These are phyloP conservation scores for Eupithecia exiguata DNA, from an alignment of 2,888 invertebrate species.

Conservation along the genomic window DNA sequence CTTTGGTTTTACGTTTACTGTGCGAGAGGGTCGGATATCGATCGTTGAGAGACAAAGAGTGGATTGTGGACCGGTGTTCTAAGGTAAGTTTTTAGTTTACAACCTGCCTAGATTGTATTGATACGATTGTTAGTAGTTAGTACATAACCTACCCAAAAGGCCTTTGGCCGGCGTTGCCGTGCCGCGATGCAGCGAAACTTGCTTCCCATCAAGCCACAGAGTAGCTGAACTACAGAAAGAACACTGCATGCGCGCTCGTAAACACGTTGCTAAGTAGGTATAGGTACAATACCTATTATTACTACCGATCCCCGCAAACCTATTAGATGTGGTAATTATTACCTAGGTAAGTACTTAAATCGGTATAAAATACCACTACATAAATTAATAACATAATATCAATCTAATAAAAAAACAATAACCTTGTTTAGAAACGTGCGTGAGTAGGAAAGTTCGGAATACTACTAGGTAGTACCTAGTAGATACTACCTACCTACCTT, in stretches of 20 bases:
- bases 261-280: slow-evolving; percentile 3
- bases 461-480: too few relatives aligned
- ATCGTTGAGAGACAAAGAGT: slow-evolving; percentile 76
- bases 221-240: slow-evolving; percentile 24
- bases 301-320: background rate
- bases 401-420: too few relatives aligned
- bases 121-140: background rate
- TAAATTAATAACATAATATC: too few relatives aligned
- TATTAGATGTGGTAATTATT: too few relatives aligned
- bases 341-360: too few relatives aligned
- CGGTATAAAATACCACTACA: too few relatives aligned
- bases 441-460: too few relatives aligned
- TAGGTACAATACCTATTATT: background rate
- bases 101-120: slow-evolving; percentile 6
- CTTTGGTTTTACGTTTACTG: slow-evolving; percentile 70
- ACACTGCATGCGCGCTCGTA: slow-evolving; percentile 13
- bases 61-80: slow-evolving; percentile 66
- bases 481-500: too few relatives aligned
- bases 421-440: too few relatives aligned
- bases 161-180: slow-evolving; percentile 22
- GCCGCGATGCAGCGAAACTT: slow-evolving; percentile 22
- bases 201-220: slow-evolving; percentile 18
- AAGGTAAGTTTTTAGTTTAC: slow-evolving; percentile 25
- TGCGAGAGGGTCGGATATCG: slow-evolving; percentile 77
- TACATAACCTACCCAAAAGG: slow-evolving; percentile 36